These are phyloP conservation scores for Buphagus erythrorhynchus DNA, from an alignment of 2,797 vertebrate species.

Conservation along the genomic window DNA sequence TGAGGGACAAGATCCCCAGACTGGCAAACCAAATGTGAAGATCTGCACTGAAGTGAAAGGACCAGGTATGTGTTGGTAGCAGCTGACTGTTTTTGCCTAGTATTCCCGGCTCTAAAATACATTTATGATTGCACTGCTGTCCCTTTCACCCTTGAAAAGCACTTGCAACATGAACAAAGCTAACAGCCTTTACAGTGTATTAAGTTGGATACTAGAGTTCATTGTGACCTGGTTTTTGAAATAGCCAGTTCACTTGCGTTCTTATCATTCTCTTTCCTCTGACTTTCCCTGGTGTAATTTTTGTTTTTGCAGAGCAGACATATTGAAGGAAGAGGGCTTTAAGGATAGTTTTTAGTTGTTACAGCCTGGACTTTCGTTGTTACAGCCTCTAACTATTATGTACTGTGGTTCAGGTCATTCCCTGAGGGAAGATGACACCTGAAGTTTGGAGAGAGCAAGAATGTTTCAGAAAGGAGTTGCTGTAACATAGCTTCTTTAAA, in stretches of 20 bases:
- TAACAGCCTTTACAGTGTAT: neutral
- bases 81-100: neutral
- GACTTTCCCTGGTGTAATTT: neutral
- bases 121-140: neutral
- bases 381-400: neutral
- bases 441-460: neutral
- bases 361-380: neutral
- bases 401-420: neutral
- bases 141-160: neutral
- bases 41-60: conserved; percentile 92
- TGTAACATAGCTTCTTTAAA: neutral
- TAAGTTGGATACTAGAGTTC: neutral
- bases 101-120: neutral
- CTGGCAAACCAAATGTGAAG: conserved; percentile 87
- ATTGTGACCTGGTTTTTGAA: neutral
- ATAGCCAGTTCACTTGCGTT: neutral
- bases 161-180: neutral
- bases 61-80: conserved; percentile 82
- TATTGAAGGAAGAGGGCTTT: neutral
- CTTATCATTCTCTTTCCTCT: neutral
- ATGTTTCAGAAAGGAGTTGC: neutral
- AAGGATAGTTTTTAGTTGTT: neutral
- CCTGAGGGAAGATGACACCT: neutral
- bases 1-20: conserved; percentile 78
- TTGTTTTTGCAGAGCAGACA: neutral